Evolutionary conservation across 2,888 invertebrate species (phyloP).

Genomic region (Phasia obesa): DNA sequence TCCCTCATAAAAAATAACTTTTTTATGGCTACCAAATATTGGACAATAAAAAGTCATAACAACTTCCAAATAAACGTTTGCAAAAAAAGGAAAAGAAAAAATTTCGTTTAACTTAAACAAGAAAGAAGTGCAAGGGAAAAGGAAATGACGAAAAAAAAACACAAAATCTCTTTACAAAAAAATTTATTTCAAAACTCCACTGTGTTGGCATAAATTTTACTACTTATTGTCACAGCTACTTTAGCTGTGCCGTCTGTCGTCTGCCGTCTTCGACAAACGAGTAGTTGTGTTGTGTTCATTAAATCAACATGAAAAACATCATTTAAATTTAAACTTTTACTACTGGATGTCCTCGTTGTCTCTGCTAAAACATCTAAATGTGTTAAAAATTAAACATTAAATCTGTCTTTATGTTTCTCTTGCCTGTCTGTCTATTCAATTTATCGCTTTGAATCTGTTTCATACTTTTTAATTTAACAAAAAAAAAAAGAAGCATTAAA

Average conservation of each 20-base stretch:
- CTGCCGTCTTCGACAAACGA: not conserved
- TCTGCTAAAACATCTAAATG: conserved; percentile 35
- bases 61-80: conserved; percentile 7
- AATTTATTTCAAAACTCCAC: conserved; percentile 32
- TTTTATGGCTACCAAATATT: not conserved
- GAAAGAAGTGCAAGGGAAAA: not conserved
- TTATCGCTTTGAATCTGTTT: conserved; percentile 42
- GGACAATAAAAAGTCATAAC: not conserved
- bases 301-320: conserved; percentile 21
- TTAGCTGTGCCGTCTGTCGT: not conserved
- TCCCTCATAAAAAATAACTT: not conserved
- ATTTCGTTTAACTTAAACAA: not conserved
- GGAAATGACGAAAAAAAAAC: not conserved
- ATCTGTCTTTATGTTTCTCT: conserved; percentile 21
- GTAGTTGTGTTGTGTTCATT: conserved; percentile 20
- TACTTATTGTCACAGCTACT: conserved; percentile 29
- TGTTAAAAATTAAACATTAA: conserved; percentile 48
- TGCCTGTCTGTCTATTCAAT: conserved; percentile 18
- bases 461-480: conserved; percentile 17
- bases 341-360: conserved; percentile 3
- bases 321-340: conserved; percentile 28
- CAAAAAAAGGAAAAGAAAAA: not conserved
- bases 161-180: not conserved
- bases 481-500: not conserved
- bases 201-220: conserved; percentile 30